A percentile compares a stretch with the other conserved stretches of the same genome.
These are phyloP conservation scores for Leptinotarsa texana DNA, from an alignment of 1,140 invertebrate genomes.

Conservation along the genomic window DNA sequence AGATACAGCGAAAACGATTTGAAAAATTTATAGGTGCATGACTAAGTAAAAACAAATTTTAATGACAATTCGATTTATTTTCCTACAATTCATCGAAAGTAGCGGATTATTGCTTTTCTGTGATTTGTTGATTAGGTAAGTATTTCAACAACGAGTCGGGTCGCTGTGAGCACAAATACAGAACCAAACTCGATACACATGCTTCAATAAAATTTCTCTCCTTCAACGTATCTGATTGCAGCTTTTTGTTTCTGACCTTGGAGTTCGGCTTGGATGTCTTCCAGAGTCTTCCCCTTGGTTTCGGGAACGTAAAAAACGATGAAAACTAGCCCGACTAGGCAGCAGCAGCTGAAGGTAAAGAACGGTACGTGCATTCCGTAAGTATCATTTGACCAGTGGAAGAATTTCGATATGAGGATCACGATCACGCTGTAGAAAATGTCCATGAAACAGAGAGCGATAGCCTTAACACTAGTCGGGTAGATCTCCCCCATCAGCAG, in stretches of 20 bases:
- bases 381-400: slow-evolving; percentile 63
- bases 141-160: no score
- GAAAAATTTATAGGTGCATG: no score
- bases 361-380: slow-evolving; percentile 72
- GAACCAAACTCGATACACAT: slow-evolving; percentile 28
- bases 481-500: slow-evolving; percentile 76
- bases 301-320: slow-evolving; percentile 72
- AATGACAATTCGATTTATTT: no score
- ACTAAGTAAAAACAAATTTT: no score
- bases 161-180: slow-evolving; percentile 37
- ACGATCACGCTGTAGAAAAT: slow-evolving; percentile 72
- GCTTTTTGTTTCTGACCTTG: background rate
- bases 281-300: slow-evolving; percentile 79
- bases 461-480: slow-evolving; percentile 69
- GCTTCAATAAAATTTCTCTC: slow-evolving; percentile 58
- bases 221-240: slow-evolving; percentile 61
- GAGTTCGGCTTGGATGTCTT: slow-evolving; percentile 52
- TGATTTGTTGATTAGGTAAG: no score
- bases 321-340: slow-evolving; percentile 63
- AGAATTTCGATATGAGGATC: slow-evolving; percentile 73
- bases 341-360: slow-evolving; percentile 72
- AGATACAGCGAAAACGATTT: no score
- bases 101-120: no score
- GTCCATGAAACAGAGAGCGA: slow-evolving; percentile 70
- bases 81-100: no score